These are phyloP conservation scores for Stichodactyla mertensii DNA, from an alignment of 64 coral and sea anemone genomes.

Conservation along the genomic window DNA sequence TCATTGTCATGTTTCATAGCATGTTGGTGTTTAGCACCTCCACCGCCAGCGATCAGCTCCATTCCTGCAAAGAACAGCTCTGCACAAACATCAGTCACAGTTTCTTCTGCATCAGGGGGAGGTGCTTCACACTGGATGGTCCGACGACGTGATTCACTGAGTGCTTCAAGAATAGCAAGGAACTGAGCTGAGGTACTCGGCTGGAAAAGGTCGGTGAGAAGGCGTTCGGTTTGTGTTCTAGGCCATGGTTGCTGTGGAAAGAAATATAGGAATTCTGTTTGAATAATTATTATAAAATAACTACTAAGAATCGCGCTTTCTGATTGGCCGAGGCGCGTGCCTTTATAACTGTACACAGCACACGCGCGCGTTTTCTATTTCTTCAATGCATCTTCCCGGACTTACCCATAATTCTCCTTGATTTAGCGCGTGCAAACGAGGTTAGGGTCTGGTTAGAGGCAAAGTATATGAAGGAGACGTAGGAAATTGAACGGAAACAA, in stretches of 20 bases:
- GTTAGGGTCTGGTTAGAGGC: too few relatives aligned
- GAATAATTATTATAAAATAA: background rate
- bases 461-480: too few relatives aligned
- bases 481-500: too few relatives aligned
- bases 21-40: slow-evolving; percentile 60
- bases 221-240: slow-evolving; percentile 76
- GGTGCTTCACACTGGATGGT: slow-evolving; percentile 90
- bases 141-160: slow-evolving; percentile 72
- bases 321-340: too few relatives aligned
- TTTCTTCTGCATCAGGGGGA: slow-evolving; percentile 72
- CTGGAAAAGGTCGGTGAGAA: slow-evolving; percentile 76
- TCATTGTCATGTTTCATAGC: slow-evolving; percentile 52
- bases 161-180: slow-evolving; percentile 79
- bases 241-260: slow-evolving; percentile 80
- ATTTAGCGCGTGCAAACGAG: too few relatives aligned
- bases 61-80: slow-evolving; percentile 92
- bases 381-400: too few relatives aligned
- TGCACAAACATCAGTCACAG: slow-evolving; percentile 65
- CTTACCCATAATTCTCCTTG: too few relatives aligned
- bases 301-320: too few relatives aligned
- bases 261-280: background rate
- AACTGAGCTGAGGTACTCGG: slow-evolving; percentile 71
- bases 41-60: slow-evolving; percentile 83
- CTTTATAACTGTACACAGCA: too few relatives aligned
- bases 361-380: too few relatives aligned